Evolutionary conservation across 1,140 invertebrate genomes (phyloP), one percentile per base, ranked within the genome.

Genomic region (Philopotamus ludificatus): DNA sequence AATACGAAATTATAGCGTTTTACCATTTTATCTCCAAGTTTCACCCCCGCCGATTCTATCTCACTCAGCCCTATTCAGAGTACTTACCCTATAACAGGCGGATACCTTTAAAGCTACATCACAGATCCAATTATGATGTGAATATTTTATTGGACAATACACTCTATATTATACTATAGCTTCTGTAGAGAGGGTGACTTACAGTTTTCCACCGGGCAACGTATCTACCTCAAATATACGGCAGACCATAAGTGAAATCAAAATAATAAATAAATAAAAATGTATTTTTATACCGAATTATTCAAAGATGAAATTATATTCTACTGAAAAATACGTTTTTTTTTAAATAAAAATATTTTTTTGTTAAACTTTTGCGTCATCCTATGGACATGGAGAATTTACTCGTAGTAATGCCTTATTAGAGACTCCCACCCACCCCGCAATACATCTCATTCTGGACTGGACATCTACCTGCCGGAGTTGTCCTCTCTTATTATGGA

Each of bases 61-160:
- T n/a, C n/a, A n/a, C n/a, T n/a, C n/a, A n/a, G n/a, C n/a, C n/a
- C n/a, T n/a, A n/a, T n/a, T n/a, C n/a, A n/a, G n/a, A n/a, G n/a
- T n/a, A n/a, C 41, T 44, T 59, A 21, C 54, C 42, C 12, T 25
- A 23, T 15, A 12, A 16, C 25, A 9, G 44, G 18, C 47, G 21
- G 53, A 55, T 53, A 44, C 67, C 67, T 58, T 16, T 45, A 59
- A 67, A 62, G 68, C 65, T 64, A 70, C 65, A 70, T 67, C 62
- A 62, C 65, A 67, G 65, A 70, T 70, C 68, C 68, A 70, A 70
- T 70, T 70, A 70, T 70, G 68, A 70, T 65, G 68, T 66, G 65
- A 70, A 70, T 70, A 70, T 70, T 70, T 70, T 70, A 67, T 66
- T 67, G 68, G 68, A 70, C 68, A 70, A 70, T 70, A 65, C 61